These are phyloP conservation scores for Phalacrocorax carbo DNA, from an alignment of 2,113 vertebrate genomes.

Conservation along the genomic window DNA sequence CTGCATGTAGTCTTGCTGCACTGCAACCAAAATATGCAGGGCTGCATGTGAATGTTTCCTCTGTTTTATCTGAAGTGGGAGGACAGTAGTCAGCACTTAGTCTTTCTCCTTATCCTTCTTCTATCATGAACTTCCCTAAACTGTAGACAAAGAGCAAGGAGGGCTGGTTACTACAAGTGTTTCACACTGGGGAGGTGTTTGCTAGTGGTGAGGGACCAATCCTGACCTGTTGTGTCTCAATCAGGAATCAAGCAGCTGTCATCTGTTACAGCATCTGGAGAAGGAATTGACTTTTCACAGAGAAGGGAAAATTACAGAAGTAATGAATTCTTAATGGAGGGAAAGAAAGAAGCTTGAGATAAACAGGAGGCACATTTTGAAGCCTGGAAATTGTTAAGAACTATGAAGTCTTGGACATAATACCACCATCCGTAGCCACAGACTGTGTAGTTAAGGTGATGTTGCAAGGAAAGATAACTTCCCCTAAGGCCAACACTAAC, in stretches of 20 bases:
- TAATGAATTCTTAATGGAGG: background rate
- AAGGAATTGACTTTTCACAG: background rate
- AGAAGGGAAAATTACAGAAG: background rate
- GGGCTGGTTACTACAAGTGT: background rate
- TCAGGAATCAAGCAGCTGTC: background rate
- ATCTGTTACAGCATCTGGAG: background rate
- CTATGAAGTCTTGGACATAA: background rate
- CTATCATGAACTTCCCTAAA: background rate
- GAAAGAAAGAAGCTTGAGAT: background rate
- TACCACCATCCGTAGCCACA: background rate
- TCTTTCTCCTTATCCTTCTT: background rate
- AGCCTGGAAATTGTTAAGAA: background rate
- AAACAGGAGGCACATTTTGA: background rate
- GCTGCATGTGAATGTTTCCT: background rate
- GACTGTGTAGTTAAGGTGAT: background rate
- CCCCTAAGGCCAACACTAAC: background rate
- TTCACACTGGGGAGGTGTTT: background rate
- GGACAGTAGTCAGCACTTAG: background rate
- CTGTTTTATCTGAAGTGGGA: background rate
- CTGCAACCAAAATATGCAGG: background rate
- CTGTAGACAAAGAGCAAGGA: background rate
- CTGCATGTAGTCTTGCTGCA: background rate
- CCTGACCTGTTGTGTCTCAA: background rate
- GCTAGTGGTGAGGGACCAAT: background rate
- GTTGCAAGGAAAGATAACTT: background rate